Conservation (phyloP, 2,888 invertebrate genomes). For the Neocrepidodera transversa region DNA sequence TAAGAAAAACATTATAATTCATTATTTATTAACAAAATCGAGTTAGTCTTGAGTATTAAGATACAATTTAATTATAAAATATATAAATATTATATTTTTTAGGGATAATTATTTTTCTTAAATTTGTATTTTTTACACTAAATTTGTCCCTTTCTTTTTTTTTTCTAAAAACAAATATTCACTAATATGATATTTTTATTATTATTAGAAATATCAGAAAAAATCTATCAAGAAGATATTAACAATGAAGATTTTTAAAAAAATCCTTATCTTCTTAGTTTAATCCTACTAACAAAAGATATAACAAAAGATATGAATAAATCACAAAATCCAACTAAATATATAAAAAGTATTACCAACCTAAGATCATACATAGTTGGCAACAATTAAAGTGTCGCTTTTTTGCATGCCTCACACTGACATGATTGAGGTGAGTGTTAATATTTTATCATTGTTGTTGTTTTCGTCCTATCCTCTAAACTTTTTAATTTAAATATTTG, state of each 20-base stretch:
- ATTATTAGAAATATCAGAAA: constrained; percentile 44
- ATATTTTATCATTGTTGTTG: not conserved
- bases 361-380: constrained; percentile 21
- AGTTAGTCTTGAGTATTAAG: no score
- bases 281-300: not conserved
- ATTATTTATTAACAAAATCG: no score
- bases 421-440: constrained; percentile 43
- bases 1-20: no score
- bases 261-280: not conserved
- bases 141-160: not conserved
- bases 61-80: no score
- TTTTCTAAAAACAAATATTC: not conserved
- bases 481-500: no score
- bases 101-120: no score
- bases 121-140: no score
- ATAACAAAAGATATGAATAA: constrained; percentile 1
- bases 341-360: constrained; percentile 36
- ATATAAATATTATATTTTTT: no score
- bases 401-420: constrained; percentile 47
- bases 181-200: constrained; percentile 19
- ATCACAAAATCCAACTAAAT: not conserved
- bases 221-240: constrained; percentile 45
- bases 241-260: constrained; percentile 1
- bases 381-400: constrained; percentile 34
- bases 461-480: no score